Base-by-base conservation (phyloP, 2,797 vertebrate species). In the Phyllotis vaccarum region DNA sequence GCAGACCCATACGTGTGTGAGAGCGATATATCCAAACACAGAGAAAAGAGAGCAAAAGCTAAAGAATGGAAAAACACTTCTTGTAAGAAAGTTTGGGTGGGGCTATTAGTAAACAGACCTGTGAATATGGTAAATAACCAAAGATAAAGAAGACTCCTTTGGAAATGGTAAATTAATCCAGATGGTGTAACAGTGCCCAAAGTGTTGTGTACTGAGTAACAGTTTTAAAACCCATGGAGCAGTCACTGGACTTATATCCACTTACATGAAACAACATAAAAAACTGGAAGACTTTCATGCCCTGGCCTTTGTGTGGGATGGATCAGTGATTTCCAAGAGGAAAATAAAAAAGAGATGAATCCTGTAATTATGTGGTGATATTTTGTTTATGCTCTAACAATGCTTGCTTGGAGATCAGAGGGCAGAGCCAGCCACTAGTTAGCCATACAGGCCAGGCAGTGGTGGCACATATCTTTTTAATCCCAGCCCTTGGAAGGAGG, bases 201-300 rank as follows among this genome's bases (percentile, higher is more conserved):
- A n/a, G 66, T 22, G 16, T 52, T 64, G 88, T 54, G 29, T 74
- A 22, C 16, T 11, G 34, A 24, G n/a, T 21, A 43, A 64, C 56
- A 49, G 37, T 31, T 85, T 80, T 85, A 34, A 95, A 96, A 66
- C 6, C 37, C n/a, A 13, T 14, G 27, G 64, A 92, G 74, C 43
- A 62, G 24, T 3, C 24, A n/a, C 19, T 40, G 46, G 10, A 40
- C 5, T 49, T 13, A 40, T 13, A 40, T n/a, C n/a, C 37, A 43
- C n/a, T 34, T 66, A n/a, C 12, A 2, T 16, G 34, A 93, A 58
- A 89, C 34, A 74, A 46, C 21, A 17, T 27, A 6, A 62, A 86
- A 64, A 58, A 10, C 75, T 90, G 66, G 43, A 87, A 29, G 46
- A 83, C 37, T 46, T 92, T 49, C 11, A 64, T 21, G 10, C 66